Evolutionary conservation across 2,797 vertebrate species (phyloP).

Genomic region (Syngnathus rostellatus): DNA sequence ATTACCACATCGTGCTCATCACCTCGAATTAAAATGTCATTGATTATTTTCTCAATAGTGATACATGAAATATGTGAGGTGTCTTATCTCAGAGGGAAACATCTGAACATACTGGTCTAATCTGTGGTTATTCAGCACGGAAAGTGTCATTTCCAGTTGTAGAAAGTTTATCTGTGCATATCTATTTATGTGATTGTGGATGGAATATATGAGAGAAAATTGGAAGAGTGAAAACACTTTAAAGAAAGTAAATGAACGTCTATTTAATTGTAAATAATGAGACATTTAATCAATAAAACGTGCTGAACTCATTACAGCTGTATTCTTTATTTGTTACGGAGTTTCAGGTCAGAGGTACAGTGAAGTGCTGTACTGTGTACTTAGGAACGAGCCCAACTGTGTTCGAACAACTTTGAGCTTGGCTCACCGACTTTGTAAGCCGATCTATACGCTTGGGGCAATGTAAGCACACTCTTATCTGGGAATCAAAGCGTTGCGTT

Average conservation of each 20-base stretch:
- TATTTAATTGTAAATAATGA: constrained; percentile 32
- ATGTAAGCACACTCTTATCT: neutral
- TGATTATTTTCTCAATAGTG: neutral
- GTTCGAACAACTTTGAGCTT: neutral
- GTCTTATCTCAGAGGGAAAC: neutral
- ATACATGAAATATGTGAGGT: neutral
- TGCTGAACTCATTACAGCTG: neutral
- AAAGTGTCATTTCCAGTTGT: neutral
- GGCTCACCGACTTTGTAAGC: neutral
- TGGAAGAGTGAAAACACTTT: neutral
- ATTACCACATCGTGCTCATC: neutral
- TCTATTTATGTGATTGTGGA: neutral
- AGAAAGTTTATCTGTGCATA: neutral
- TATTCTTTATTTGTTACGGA: constrained; percentile 1
- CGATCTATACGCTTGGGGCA: too few relatives aligned
- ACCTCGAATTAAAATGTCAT: neutral
- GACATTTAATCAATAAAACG: constrained; percentile 25
- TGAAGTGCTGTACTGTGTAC: too few relatives aligned
- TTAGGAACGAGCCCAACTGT: neutral
- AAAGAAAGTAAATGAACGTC: neutral
- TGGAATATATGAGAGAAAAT: neutral
- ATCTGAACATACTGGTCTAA: neutral
- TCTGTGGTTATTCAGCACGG: neutral
- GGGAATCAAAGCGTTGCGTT: neutral
- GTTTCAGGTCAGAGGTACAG: neutral